Evolutionary conservation across 1,140 invertebrate species (phyloP).

Genomic region (Drosophila pruinosa): DNA sequence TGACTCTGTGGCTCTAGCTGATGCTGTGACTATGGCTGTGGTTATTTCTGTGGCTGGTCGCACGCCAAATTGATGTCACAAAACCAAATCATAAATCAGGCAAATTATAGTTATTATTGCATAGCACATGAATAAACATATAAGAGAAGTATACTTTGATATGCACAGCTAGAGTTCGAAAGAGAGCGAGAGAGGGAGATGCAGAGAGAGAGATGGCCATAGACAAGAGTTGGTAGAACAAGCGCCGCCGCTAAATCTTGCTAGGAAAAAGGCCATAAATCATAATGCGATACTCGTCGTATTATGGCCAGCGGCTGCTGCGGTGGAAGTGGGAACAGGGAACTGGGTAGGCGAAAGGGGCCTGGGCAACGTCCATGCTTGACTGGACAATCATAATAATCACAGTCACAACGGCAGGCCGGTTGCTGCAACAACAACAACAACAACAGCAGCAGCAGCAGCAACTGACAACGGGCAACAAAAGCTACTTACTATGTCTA

Average conservation of each 20-base stretch:
- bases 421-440: slow-evolving; percentile 38
- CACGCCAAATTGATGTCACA: slow-evolving; percentile 77
- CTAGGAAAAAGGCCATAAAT: slow-evolving; percentile 71
- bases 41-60: slow-evolving; percentile 15
- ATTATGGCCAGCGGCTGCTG: slow-evolving; percentile 36
- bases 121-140: slow-evolving; percentile 48
- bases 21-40: background rate
- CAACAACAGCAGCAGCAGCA: slow-evolving; percentile 23
- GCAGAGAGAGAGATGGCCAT: slow-evolving; percentile 48
- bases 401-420: slow-evolving; percentile 58
- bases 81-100: slow-evolving; percentile 75
- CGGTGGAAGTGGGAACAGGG: background rate
- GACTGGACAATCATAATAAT: slow-evolving; percentile 80
- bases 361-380: slow-evolving; percentile 70
- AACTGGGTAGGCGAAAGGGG: slow-evolving; percentile 1
- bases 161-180: slow-evolving; percentile 5
- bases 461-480: slow-evolving; percentile 67
- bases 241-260: slow-evolving; percentile 51
- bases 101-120: slow-evolving; percentile 78
- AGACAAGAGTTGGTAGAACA: slow-evolving; percentile 61
- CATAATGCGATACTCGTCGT: slow-evolving; percentile 51
- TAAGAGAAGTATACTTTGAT: slow-evolving; percentile 28
- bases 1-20: background rate
- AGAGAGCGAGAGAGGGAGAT: background rate
- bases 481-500: slow-evolving; percentile 80